Base-by-base conservation (phyloP, 1,140 invertebrate species). In the Bombus cullumanus region DNA sequence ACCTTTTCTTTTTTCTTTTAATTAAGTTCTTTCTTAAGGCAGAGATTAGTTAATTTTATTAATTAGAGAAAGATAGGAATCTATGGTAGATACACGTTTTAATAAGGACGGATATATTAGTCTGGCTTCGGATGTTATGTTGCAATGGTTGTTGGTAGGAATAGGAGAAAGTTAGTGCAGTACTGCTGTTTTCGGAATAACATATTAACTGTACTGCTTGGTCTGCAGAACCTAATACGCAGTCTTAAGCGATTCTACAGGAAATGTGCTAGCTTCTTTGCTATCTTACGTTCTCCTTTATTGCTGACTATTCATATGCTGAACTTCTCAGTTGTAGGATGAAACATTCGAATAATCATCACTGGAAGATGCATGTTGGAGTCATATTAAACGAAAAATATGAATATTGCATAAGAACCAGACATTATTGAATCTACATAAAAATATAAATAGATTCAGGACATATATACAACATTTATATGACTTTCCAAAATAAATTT, bases 211-310 rank as follows among this genome's bases (percentile, higher is more conserved):
- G n/a, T n/a, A 76, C 22, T 13, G 47, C 28, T n/a, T 9, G 37
- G 68, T 22, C 12, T 31, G 28, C 28, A 53, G 9, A 47, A 43
- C 2, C n/a, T 43, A 5, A 28, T 47, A 43, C 15, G 25, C 8
- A 25, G 25, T 25, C 25, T 25, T 12, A 64, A 69, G 34, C 18
- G 37, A 80, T 69, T 15, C 43, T 37, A 41, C 4, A 41, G 31
- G 18, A 69, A 25, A 13, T 3, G 8, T 2, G 31, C 47, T 25
- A n/a, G 18, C 62, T 31, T 12, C 47, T 15, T 43, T 31, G 75
- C 37, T 37, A 77, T 31, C 39, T 77, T n/a, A 62, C 28, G 28
- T 37, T n/a, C 28, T 77, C n/a, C 47, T 64, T 78, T 78, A 43
- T 31, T 47, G 31, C 5, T 25, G 12, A 13, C 77, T 13, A 12